Evolutionary conservation across 2,888 invertebrate species (phyloP).

Genomic region (Horisme vitalbata): DNA sequence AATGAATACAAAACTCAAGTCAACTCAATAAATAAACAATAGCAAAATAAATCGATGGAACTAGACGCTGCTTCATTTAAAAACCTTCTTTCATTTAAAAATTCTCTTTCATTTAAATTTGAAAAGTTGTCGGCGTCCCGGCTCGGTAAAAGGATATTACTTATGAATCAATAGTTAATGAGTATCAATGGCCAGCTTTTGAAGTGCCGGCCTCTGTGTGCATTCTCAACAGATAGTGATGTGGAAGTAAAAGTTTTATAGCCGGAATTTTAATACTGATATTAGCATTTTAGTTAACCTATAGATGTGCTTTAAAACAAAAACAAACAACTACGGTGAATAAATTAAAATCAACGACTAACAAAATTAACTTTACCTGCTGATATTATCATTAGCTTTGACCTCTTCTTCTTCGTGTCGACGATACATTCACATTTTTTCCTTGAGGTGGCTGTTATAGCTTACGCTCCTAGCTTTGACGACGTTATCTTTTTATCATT

Average conservation of each 20-base stretch:
- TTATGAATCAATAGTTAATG: conserved; percentile 82
- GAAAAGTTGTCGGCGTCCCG: conserved; percentile 67
- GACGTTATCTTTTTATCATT: too few species aligned
- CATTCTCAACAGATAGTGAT: conserved; percentile 49
- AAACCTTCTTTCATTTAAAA: conserved; percentile 69
- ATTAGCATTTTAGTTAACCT: too few species aligned
- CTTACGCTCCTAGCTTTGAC: too few species aligned
- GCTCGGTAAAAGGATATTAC: conserved; percentile 77
- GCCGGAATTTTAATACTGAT: not conserved
- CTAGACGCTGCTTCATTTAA: conserved; percentile 46
- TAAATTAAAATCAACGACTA: too few species aligned
- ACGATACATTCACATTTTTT: too few species aligned
- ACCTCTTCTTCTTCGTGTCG: too few species aligned
- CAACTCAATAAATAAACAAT: conserved; percentile 26
- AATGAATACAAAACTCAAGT: not conserved
- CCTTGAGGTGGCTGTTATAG: too few species aligned
- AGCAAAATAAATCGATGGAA: conserved; percentile 20
- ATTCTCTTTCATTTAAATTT: conserved; percentile 72
- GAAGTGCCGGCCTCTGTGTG: conserved; percentile 70
- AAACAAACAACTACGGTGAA: too few species aligned
- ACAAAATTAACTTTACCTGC: too few species aligned
- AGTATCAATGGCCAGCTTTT: conserved; percentile 78
- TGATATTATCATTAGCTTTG: too few species aligned
- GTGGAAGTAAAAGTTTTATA: not conserved
- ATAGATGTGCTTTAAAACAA: too few species aligned